These are phyloP conservation scores for Rana temporaria DNA, from an alignment of 2,113 vertebrate species.

Conservation along the genomic window DNA sequence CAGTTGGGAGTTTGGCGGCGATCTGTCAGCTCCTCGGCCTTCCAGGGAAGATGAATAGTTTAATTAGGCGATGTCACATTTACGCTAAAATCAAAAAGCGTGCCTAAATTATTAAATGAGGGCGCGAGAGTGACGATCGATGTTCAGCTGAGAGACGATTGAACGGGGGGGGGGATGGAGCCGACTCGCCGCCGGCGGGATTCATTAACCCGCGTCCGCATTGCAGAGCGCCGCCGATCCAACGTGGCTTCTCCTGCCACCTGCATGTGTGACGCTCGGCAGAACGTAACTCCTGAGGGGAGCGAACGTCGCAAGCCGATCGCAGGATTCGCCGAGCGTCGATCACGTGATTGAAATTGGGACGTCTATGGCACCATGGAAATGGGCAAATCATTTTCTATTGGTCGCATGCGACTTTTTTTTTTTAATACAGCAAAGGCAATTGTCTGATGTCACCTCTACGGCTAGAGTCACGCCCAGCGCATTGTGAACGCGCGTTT, in stretches of 20 bases:
- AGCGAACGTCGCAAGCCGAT: no score
- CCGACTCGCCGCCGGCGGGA: background rate
- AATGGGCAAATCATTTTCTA: no score
- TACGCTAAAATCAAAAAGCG: constrained; percentile 4
- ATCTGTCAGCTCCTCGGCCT: background rate
- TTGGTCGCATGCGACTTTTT: no score
- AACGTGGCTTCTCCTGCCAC: background rate
- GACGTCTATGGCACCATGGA: no score
- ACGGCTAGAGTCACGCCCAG: no score
- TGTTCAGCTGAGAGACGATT: background rate
- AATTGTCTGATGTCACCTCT: no score
- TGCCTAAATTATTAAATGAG: constrained; percentile 4
- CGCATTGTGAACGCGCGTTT: no score
- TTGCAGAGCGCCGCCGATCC: background rate
- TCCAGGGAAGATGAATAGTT: constrained; percentile 25
- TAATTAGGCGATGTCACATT: background rate
- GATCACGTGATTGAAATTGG: no score
- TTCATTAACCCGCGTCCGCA: background rate
- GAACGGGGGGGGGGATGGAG: background rate
- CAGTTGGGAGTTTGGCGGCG: background rate
- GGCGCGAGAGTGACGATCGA: background rate
- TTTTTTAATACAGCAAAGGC: no score
- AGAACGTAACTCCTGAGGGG: no score
- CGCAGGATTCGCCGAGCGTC: no score
- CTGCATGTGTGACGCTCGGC: no score